Conservation (phyloP, 2,797 vertebrate species). For the Sternarchorhynchus goeldii region DNA sequence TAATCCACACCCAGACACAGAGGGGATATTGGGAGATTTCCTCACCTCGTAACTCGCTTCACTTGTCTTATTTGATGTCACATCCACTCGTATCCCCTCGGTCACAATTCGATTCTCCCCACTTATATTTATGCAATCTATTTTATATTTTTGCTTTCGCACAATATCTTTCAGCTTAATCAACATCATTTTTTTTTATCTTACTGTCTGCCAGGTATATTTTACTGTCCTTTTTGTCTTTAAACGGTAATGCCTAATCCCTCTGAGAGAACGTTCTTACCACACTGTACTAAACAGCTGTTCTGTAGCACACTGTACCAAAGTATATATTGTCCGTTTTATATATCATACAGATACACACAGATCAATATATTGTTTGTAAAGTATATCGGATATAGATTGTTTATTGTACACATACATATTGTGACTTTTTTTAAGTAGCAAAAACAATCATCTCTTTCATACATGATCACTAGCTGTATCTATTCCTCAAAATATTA, state of each 20-base stretch:
- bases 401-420: too few species aligned
- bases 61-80: conserved; percentile 70
- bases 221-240: conserved; percentile 4
- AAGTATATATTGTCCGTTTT: background rate
- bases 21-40: conserved; percentile 53
- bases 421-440: too few species aligned
- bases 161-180: conserved; percentile 62
- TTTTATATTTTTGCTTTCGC: conserved; percentile 40
- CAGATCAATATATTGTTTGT: too few species aligned
- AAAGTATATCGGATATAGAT: too few species aligned
- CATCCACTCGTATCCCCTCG: conserved; percentile 55
- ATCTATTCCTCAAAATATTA: conserved; percentile 42
- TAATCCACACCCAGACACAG: conserved; percentile 33
- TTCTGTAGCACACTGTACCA: background rate
- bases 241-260: background rate
- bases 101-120: conserved; percentile 57
- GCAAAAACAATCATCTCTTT: too few species aligned
- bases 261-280: background rate
- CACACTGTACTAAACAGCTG: background rate
- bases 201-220: conserved; percentile 28
- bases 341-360: background rate
- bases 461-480: too few species aligned
- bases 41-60: conserved; percentile 62
- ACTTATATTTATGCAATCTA: conserved; percentile 57
- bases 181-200: conserved; percentile 55